Percentiles rank a stretch among this genome's conserved stretches.
These are phyloP conservation scores for Anas capensis DNA, from an alignment of 2,797 vertebrate genomes.

Conservation along the genomic window DNA sequence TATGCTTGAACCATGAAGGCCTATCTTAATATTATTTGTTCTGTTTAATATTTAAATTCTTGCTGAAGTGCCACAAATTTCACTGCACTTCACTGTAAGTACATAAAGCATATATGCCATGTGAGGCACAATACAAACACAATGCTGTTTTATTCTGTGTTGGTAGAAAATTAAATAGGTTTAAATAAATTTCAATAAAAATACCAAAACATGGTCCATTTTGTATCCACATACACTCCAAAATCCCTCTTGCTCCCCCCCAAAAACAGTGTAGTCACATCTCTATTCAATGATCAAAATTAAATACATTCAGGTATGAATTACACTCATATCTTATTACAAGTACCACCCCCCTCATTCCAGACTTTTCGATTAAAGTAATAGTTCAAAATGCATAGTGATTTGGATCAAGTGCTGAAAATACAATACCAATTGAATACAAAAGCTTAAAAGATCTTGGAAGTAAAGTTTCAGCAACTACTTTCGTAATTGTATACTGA, in stretches of 20 bases:
- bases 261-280: neutral
- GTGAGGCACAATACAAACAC: neutral
- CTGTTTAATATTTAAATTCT: neutral
- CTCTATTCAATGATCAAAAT: neutral
- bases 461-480: neutral
- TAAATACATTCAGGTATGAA: neutral
- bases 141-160: neutral
- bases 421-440: neutral
- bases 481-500: neutral
- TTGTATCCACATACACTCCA: neutral
- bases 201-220: neutral
- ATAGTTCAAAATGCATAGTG: neutral
- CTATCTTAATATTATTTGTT: neutral
- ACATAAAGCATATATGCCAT: neutral
- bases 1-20: neutral
- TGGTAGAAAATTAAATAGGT: neutral
- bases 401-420: neutral
- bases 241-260: fast-evolving
- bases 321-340: neutral
- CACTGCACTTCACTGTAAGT: neutral
- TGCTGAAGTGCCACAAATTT: neutral
- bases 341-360: neutral
- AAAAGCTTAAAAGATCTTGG: neutral
- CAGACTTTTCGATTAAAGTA: neutral
- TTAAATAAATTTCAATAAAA: too few relatives aligned